Evolutionary conservation across 2,113 vertebrate species (phyloP), one percentile per base, ranked within the genome.

Genomic region (Ceuthmochares aereus): DNA sequence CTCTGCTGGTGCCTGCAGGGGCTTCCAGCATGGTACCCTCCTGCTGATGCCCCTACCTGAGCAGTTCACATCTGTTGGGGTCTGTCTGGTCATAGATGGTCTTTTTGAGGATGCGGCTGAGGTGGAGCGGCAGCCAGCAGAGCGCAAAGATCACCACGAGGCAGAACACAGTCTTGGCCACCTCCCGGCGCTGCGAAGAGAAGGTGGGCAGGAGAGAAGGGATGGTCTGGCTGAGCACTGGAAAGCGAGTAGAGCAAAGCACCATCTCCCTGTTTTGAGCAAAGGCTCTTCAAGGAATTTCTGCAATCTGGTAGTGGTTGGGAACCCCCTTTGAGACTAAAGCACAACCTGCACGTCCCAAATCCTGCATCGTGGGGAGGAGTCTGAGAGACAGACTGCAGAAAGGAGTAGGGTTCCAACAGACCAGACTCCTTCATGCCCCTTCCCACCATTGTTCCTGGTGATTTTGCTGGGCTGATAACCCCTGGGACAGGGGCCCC

Each of bases 161-260:
- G 95, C 99, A 99, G 97, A 99, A 99, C 23, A 99, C 98, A 0
- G 99, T 99, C 97, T 99, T 99, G 15, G 99, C 99, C 56, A 99
- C 99, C 97, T 99, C 99, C 89, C 98, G 97, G 77, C 99, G 97
- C 99, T 99, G 86, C 6, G 4, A 17, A 43, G 40, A 73, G 60
- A 49, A 34, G 47, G 55, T 36, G 58, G 40, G 7, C 7, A 21
- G 22, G 36, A 20, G 29, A 27, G 9, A 43, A 14, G 20, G 9
- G 21, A 1, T 20, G 29, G 19, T 43, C 32, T 40, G 80, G 40
- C 51, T 63, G 43, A 76, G 43, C 36, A 3, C 1, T 0, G 40
- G 62, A 20, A 25, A 37, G 69, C 3, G 0, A 43, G 13, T 29
- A 49, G 27, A 47, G 55, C 10, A 55, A 78, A 74, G 69, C n/a